A percentile compares a stretch with the other conserved stretches of the same genome.
Conservation (phyloP, 30 jellyfish, hydroid and myxozoan genomes). For the Aurelia aurita region DNA sequence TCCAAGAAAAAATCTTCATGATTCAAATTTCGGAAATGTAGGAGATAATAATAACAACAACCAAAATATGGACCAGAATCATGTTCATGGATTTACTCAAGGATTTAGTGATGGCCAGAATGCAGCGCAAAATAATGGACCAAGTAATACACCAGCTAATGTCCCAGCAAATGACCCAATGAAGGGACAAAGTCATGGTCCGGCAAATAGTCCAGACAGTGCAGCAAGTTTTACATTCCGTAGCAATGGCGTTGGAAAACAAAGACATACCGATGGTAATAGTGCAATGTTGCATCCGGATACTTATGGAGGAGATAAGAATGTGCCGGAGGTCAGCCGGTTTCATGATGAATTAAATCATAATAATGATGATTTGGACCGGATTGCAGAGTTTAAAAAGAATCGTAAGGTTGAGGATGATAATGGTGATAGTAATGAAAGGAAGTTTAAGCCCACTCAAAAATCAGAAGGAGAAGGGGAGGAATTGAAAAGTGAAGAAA, state of each 20-base stretch:
- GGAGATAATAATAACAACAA: constrained; percentile 1
- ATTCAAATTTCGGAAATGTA: constrained; percentile 7
- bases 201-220: background rate
- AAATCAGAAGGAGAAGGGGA: background rate
- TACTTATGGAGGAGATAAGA: background rate
- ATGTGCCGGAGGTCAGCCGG: constrained; percentile 13
- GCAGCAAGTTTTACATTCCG: background rate
- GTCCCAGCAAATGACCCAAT: background rate
- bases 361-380: background rate
- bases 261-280: background rate
- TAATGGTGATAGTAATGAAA: constrained; percentile 17
- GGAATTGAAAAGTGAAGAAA: background rate
- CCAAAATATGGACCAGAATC: constrained; percentile 16
- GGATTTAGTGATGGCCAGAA: constrained; percentile 40
- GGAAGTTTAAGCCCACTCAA: constrained; percentile 8
- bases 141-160: constrained; percentile 1
- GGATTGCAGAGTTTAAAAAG: background rate
- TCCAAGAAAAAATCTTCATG: constrained; percentile 53
- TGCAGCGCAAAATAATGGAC: constrained; percentile 15
- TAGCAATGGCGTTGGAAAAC: constrained; percentile 6
- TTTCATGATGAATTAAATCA: constrained; percentile 18
- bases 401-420: constrained; percentile 36
- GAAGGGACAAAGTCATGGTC: constrained; percentile 1
- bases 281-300: constrained; percentile 6
- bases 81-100: background rate